phyloP scores from a whole-genome alignment of 2,113 vertebrate species.

The Megaleporinus macrocephalus region DNA sequence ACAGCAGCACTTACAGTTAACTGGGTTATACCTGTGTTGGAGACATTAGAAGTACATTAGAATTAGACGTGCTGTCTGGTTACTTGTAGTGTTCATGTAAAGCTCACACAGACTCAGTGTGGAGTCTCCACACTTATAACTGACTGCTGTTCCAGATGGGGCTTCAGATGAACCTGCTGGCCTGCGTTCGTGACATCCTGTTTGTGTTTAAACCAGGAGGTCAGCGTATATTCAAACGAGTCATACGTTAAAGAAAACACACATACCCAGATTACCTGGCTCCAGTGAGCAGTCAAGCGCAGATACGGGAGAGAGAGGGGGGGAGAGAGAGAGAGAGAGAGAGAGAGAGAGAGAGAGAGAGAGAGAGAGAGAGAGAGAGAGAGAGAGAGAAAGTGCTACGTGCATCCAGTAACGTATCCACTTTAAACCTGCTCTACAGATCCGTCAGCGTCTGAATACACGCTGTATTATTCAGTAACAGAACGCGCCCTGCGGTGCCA shows the following conservation, averaged over 20 bases:
- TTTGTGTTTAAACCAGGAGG: not conserved
- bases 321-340: not conserved
- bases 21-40: too few relatives aligned
- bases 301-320: not conserved
- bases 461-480: slow-evolving; percentile 38
- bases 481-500: slow-evolving; percentile 21
- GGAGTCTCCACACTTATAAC: not conserved
- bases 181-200: not conserved
- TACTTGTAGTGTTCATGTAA: not conserved
- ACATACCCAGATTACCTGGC: not conserved
- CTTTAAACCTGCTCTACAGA: slow-evolving; percentile 6
- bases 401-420: slow-evolving; percentile 32
- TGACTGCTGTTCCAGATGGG: not conserved
- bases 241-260: not conserved
- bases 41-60: too few relatives aligned
- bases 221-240: slow-evolving; percentile 10
- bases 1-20: too few relatives aligned
- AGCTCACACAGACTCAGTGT: not conserved
- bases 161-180: not conserved
- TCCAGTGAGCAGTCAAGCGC: not conserved
- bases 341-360: not conserved
- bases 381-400: slow-evolving; percentile 29
- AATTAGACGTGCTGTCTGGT: too few relatives aligned
- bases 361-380: not conserved
- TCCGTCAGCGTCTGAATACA: slow-evolving; percentile 19